These are phyloP conservation scores for Phoxinus dragarum DNA, from an alignment of 2,797 vertebrate species.

Conservation along the genomic window DNA sequence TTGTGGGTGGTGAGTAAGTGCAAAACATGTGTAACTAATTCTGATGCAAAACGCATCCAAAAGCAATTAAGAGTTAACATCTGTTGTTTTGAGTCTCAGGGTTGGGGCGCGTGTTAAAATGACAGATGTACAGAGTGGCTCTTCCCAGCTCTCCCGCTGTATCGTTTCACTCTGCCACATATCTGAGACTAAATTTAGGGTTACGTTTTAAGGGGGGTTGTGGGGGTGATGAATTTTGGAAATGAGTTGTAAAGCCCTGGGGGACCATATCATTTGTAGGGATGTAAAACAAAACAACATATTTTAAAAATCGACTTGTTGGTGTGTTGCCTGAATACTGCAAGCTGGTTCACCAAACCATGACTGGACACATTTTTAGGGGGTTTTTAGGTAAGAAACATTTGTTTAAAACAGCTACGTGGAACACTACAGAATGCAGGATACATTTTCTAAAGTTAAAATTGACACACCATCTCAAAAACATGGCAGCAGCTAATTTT, in stretches of 20 bases:
- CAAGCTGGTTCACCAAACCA: background rate
- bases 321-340: background rate
- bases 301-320: conserved; percentile 12
- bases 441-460: background rate
- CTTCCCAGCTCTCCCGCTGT: conserved; percentile 32
- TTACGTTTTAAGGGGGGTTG: conserved; percentile 32
- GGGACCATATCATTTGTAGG: conserved; percentile 5
- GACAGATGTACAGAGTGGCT: conserved; percentile 57
- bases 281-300: conserved; percentile 10
- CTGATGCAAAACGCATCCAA: conserved; percentile 41
- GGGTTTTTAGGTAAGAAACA: background rate
- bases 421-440: background rate
- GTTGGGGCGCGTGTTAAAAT: conserved; percentile 46
- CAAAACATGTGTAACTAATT: conserved; percentile 39
- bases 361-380: background rate
- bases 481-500: background rate
- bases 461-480: background rate
- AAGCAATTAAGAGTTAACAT: conserved; percentile 66
- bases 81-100: conserved; percentile 62
- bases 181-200: conserved; percentile 60
- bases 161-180: conserved; percentile 34
- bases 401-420: background rate
- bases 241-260: conserved; percentile 48
- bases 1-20: conserved; percentile 23
- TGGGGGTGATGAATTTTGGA: conserved; percentile 32